phyloP scores from a whole-genome alignment of 1,140 invertebrate species.

The Neotoxoptera formosana region DNA sequence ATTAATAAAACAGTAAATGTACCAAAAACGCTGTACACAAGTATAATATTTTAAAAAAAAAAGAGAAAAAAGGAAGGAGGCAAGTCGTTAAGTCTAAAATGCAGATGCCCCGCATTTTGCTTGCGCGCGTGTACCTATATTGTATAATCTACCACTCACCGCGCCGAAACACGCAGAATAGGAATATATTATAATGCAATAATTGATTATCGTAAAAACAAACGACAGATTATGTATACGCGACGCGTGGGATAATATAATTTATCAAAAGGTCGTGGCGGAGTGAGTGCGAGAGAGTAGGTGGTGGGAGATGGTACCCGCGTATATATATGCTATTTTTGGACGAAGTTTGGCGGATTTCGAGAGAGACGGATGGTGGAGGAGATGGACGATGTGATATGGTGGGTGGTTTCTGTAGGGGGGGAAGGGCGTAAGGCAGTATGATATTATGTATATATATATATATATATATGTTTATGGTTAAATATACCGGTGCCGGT shows the following conservation, averaged over 20 bases:
- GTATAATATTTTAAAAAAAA: not conserved
- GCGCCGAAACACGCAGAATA: not conserved
- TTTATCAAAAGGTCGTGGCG: not conserved
- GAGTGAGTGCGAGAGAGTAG: not conserved
- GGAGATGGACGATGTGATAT: not conserved
- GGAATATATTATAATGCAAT: conserved; percentile 30
- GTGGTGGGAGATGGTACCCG: too few species aligned
- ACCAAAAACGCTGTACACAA: not conserved
- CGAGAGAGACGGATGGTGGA: not conserved
- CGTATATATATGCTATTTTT: not conserved
- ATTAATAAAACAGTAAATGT: conserved; percentile 34
- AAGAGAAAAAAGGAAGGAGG: not conserved
- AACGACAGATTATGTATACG: conserved; percentile 30
- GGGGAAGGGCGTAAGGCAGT: not conserved
- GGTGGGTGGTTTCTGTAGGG: not conserved
- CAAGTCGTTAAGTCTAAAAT: not conserved
- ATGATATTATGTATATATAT: too few species aligned
- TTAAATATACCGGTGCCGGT: not conserved
- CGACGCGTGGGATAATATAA: not conserved
- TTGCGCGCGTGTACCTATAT: not conserved
- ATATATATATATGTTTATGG: not conserved
- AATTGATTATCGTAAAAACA: conserved; percentile 43
- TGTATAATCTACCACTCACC: not conserved
- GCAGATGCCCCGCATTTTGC: not conserved
- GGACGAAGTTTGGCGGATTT: not conserved